These are phyloP conservation scores for Sardina pilchardus DNA, from an alignment of 2,113 vertebrate genomes.

Conservation along the genomic window DNA sequence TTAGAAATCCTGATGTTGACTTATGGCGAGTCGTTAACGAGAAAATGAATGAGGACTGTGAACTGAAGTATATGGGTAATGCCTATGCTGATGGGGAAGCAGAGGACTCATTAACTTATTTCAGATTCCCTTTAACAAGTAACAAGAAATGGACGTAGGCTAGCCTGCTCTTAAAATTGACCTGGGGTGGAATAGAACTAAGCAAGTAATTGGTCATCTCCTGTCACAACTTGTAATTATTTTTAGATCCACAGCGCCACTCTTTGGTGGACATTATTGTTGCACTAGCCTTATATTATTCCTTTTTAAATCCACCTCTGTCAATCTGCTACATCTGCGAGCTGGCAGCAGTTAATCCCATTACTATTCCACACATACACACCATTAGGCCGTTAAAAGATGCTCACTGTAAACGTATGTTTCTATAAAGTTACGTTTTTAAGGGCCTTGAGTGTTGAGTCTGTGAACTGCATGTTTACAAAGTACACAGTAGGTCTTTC, in stretches of 20 bases:
- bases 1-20: too few species aligned
- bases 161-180: background rate
- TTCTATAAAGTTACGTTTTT: background rate
- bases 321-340: too few species aligned
- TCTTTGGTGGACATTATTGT: background rate
- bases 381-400: background rate
- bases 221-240: background rate
- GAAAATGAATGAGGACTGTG: background rate
- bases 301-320: too few species aligned
- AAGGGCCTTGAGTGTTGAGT: too few species aligned
- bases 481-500: too few species aligned
- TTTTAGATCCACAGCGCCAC: background rate
- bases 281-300: background rate
- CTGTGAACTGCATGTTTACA: background rate
- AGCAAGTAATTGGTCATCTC: background rate
- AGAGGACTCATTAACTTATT: too few species aligned
- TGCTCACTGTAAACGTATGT: background rate
- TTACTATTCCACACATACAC: background rate
- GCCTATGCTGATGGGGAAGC: too few species aligned
- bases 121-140: too few species aligned
- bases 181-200: background rate
- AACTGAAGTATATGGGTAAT: background rate
- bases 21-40: background rate
- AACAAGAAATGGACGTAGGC: too few species aligned
- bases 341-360: too few species aligned